Evolutionary conservation across 2,797 vertebrate species (phyloP), one percentile per base, ranked within the genome.

Genomic region (Silurus aristotelis): DNA sequence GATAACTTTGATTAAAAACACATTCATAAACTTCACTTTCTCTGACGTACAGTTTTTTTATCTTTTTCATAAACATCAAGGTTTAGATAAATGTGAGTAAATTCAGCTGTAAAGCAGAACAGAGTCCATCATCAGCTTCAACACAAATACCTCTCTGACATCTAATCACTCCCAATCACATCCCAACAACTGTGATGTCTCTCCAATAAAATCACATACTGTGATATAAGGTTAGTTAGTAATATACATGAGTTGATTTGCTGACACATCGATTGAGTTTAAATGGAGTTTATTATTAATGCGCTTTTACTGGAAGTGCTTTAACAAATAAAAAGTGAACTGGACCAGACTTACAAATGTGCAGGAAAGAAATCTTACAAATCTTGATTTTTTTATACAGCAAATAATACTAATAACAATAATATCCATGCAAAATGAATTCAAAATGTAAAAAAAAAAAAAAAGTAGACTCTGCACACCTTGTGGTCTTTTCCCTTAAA

Each of bases 401-500:
- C 14, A 58, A 83, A 91, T 85, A 82, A 76, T 27, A 55, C 55
- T 8, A 56, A 76, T 10, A 17, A 75, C 17, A 58, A 76, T 31
- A 76, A 58, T 48, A 90, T 83, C 87, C 90, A 90, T 93, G 93
- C 89, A 95, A 93, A 85, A 85, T 46, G 22, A 58, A 77, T 66
- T 14, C 94, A 94, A 85, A 86, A 60, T 31, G 3, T 38, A 38
- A 38, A 38, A 38, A 38, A 38, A 73, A 71, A 73, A 71, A 94
- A 94, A 80, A 76, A 95, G 91, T 93, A 95, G 93, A 95, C 94
- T 92, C 93, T 92, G 93, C 90, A 93, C 92, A 94, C 92, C 88
- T 86, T 92, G 94, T 95, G 93, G 92, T 93, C 79, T 89, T 94
- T 95, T 93, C 89, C 95, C 93, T 96, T 95, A 91, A 87, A 93